Conservation (phyloP, 2,113 vertebrate species). For the Oryzias woworae region DNA sequence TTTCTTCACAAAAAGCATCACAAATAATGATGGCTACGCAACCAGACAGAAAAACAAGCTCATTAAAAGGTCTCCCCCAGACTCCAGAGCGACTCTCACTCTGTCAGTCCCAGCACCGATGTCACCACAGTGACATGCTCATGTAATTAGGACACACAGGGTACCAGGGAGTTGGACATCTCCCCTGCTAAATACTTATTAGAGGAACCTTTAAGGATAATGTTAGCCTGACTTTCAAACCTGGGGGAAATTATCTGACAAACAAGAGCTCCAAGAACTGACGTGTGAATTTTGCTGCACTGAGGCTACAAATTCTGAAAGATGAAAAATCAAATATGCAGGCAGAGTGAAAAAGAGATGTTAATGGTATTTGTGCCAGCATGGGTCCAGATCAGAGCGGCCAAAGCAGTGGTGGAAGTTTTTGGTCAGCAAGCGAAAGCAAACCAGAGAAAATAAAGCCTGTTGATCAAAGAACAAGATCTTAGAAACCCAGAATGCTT, state of each 20-base stretch:
- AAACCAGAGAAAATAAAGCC: slow-evolving; percentile 15
- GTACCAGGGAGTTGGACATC: slow-evolving; percentile 55
- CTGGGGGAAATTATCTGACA: slow-evolving; percentile 64
- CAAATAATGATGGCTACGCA: slow-evolving; percentile 46
- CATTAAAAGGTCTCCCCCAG: slow-evolving; percentile 63
- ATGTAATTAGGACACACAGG: slow-evolving; percentile 69
- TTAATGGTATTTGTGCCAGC: slow-evolving; percentile 48
- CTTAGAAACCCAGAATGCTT: neutral
- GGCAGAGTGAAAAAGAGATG: slow-evolving; percentile 2
- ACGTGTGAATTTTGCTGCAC: slow-evolving; percentile 30
- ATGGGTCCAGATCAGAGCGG: slow-evolving; percentile 41
- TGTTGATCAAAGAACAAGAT: slow-evolving; percentile 30
- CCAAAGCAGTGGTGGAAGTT: slow-evolving; percentile 12
- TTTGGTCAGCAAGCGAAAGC: slow-evolving; percentile 17
- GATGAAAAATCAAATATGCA: neutral
- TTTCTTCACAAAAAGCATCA: slow-evolving; percentile 33
- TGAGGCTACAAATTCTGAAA: slow-evolving; percentile 11
- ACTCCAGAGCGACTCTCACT: slow-evolving; percentile 38
- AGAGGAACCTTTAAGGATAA: slow-evolving; percentile 74
- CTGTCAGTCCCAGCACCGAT: slow-evolving; percentile 56
- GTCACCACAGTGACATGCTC: slow-evolving; percentile 71
- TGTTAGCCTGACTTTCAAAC: slow-evolving; percentile 55
- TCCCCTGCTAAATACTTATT: slow-evolving; percentile 74
- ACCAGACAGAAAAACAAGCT: slow-evolving; percentile 72
- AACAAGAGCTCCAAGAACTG: slow-evolving; percentile 38